Base-by-base conservation (phyloP, 2,888 invertebrate genomes). In the Elaeidobius kamerunicus region DNA sequence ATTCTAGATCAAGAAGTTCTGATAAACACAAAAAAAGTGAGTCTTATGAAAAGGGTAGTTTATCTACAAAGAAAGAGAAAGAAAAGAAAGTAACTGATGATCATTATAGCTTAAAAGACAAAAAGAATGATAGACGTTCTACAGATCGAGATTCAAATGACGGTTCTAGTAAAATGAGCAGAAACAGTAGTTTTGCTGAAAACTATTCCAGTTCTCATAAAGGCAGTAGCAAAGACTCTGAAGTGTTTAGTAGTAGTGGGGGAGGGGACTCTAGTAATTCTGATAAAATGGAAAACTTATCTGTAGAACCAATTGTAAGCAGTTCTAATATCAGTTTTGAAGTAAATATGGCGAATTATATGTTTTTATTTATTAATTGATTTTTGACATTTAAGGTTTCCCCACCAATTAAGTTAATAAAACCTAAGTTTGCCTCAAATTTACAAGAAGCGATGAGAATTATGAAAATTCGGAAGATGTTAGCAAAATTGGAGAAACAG, bases 111-210 rank as follows among this genome's bases (percentile, higher is more conserved):
- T 74, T 81, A 3, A 82, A 84, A 28, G 78, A 79, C 1, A 83
- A 85, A 64, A 78, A 77, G 9, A 79, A 78, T 34, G 79, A 80
- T 45, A 78, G 89, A 5, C 76, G 88, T 41, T 89, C 89, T 0
- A 86, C 87, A 0, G 90, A 87, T 61, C 76, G 86, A 56, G 88
- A 91, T 72, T 89, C 89, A 1, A 88, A 87, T 61, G 89, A 88
- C 67, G 88, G 85, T 28, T 72, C 74, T 16, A 75, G 76, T 28
- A 71, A 54, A 48, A 54, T 57, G 39, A 73, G 70, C 14, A 69
- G 63, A 44, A 62, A 66, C 2, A 73, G 56, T 76, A 78, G 67
- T 63, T 70, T 52, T 70, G 69, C 42, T 71, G 72, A 64, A 27
- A 34, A 34, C 19, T 20, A 14, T 17, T 34, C 44, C 3, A 35